Evolutionary conservation across 2,113 vertebrate species (phyloP).

Genomic region (Calidris pugnax): DNA sequence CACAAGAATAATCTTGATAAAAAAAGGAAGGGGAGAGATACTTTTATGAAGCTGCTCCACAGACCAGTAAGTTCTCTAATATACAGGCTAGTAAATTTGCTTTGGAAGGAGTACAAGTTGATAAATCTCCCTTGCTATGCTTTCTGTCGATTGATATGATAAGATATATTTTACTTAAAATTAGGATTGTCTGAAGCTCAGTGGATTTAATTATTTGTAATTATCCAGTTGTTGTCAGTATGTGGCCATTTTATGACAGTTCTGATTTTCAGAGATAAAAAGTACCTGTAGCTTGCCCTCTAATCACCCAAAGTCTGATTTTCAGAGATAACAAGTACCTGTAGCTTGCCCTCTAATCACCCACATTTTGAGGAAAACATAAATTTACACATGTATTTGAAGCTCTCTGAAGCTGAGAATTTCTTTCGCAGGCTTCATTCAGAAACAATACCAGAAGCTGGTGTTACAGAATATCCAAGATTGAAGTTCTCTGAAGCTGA

Average conservation of each 20-base stretch:
- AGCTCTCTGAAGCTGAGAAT: neutral
- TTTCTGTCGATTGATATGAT: conserved; percentile 80
- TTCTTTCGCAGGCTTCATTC: neutral
- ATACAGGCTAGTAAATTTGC: conserved; percentile 71
- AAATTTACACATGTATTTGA: neutral
- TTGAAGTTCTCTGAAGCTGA: no score
- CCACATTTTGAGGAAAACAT: neutral
- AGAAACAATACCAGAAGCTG: neutral
- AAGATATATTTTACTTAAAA: conserved; percentile 94
- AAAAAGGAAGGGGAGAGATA: neutral
- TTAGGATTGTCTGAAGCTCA: conserved; percentile 88
- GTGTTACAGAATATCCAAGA: neutral
- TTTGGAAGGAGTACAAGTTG: conserved; percentile 73
- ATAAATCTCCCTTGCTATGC: conserved; percentile 75
- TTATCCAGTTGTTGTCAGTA: conserved; percentile 87
- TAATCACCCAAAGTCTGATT: neutral
- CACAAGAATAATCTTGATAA: conserved; percentile 3
- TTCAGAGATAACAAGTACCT: neutral
- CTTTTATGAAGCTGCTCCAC: conserved; percentile 66
- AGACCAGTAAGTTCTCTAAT: conserved; percentile 65
- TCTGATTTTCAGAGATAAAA: no score
- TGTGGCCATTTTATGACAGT: conserved; percentile 86
- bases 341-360: neutral
- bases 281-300: no score
- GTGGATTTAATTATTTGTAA: conserved; percentile 97